A percentile compares a stretch with the other conserved stretches of the same genome.
These are phyloP conservation scores for Tetragonula clypearis DNA, from an alignment of 1,140 invertebrate genomes.

Conservation along the genomic window DNA sequence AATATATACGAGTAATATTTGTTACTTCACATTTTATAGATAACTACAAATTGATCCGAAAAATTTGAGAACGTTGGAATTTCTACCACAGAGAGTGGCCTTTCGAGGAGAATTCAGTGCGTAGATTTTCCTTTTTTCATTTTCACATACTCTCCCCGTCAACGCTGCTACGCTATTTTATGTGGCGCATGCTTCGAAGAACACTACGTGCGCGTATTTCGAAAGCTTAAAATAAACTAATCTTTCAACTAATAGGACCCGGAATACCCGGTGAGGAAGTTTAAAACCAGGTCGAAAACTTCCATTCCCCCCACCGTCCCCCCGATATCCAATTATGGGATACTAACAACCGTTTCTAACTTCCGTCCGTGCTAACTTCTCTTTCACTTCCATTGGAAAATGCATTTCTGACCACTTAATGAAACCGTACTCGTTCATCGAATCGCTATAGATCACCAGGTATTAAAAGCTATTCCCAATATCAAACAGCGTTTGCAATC, in stretches of 20 bases:
- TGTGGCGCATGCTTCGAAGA: background rate
- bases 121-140: too few species aligned
- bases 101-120: background rate
- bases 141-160: too few species aligned
- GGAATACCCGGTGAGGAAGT: background rate
- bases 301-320: background rate
- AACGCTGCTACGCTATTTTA: background rate
- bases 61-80: too few species aligned
- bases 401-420: conserved; percentile 1
- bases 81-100: too few species aligned
- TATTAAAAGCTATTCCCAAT: background rate
- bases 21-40: too few species aligned
- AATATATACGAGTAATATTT: too few species aligned
- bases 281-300: conserved; percentile 7
- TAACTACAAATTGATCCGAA: too few species aligned
- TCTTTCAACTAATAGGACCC: background rate
- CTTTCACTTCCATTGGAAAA: background rate
- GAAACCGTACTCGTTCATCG: background rate
- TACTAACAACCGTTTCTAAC: background rate
- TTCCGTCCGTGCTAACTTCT: background rate
- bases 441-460: background rate
- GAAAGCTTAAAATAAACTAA: background rate
- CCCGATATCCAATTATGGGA: background rate
- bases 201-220: background rate
- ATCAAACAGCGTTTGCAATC: background rate